A percentile compares a stretch with the other conserved stretches of the same genome.
phyloP scores from a whole-genome alignment of 2,888 invertebrate genomes.

The Pyrocoelia pectoralis region DNA sequence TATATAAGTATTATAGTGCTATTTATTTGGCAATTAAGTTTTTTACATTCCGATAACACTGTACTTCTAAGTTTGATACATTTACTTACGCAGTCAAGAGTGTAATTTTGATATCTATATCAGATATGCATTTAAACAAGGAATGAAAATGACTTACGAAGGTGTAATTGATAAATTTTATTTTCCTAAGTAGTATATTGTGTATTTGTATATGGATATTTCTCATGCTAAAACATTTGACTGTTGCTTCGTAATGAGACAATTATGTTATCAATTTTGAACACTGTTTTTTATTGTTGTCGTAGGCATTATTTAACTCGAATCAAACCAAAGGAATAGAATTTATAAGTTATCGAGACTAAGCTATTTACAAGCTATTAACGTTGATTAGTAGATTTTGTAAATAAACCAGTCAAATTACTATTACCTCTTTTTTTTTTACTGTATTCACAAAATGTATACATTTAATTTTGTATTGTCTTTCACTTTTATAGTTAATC shows the following conservation, averaged over 20 bases:
- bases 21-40: constrained; percentile 10
- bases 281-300: neutral
- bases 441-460: constrained; percentile 17
- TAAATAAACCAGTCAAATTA: constrained; percentile 24
- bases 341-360: constrained; percentile 42
- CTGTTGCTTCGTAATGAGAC: neutral
- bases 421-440: constrained; percentile 13
- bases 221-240: neutral
- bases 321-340: constrained; percentile 26
- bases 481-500: constrained; percentile 18
- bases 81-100: neutral
- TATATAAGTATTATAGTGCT: constrained; percentile 42
- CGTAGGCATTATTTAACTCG: neutral
- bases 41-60: constrained; percentile 33
- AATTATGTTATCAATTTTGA: neutral
- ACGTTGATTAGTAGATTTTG: neutral
- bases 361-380: constrained; percentile 33
- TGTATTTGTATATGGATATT: neutral
- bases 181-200: constrained; percentile 7
- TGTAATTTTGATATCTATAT: neutral
- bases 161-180: constrained; percentile 5
- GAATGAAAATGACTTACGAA: neutral
- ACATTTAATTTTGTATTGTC: constrained; percentile 18
- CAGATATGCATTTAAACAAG: neutral
- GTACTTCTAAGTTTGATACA: neutral